Evolutionary conservation across 2,888 invertebrate genomes (phyloP).

Genomic region (Drosophila incognita): DNA sequence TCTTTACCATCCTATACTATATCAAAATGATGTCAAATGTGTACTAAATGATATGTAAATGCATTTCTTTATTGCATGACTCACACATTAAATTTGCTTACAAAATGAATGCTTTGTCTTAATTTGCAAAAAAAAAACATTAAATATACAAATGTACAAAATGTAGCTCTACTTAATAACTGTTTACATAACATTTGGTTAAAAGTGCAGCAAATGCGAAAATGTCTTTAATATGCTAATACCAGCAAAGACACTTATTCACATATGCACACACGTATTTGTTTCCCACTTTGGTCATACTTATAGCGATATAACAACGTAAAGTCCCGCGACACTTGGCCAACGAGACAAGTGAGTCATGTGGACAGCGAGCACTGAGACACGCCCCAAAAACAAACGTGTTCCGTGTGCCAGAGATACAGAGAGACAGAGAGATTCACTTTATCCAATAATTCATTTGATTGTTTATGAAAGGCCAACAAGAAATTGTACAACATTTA

Average conservation of each 20-base stretch:
- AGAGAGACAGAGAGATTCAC: conserved; percentile 27
- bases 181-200: conserved; percentile 14
- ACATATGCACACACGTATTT: conserved; percentile 3
- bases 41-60: neutral
- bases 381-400: conserved; percentile 44
- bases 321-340: conserved; percentile 35
- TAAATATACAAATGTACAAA: neutral
- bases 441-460: conserved; percentile 56
- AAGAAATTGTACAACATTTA: conserved; percentile 47
- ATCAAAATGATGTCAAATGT: neutral
- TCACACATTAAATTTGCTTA: neutral
- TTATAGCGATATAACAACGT: conserved; percentile 34
- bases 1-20: neutral
- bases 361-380: conserved; percentile 29
- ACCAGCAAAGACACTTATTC: conserved; percentile 2
- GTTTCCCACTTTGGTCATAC: conserved; percentile 26
- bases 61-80: neutral
- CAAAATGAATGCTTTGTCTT: too few species aligned
- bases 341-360: conserved; percentile 51
- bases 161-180: conserved; percentile 1
- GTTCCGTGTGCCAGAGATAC: conserved; percentile 25
- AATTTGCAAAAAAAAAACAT: too few species aligned
- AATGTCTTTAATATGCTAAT: conserved; percentile 20
- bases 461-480: conserved; percentile 64
- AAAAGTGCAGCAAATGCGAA: conserved; percentile 13